Evolutionary conservation across 2,888 invertebrate species (phyloP), one percentile per base, ranked within the genome.

Genomic region (Machimus atricapillus): DNA sequence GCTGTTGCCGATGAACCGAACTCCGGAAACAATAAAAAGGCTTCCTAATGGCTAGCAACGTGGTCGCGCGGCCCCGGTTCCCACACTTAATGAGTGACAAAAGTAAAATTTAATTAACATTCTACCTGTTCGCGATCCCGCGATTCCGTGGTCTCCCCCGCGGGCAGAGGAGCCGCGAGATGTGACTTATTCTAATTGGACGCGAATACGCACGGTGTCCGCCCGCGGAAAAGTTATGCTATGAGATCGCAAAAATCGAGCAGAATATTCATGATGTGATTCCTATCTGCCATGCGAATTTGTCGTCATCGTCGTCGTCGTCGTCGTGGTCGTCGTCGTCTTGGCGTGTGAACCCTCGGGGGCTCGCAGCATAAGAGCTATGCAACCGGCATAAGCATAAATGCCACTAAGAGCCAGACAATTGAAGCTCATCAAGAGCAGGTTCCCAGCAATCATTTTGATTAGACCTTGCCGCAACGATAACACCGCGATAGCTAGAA

Each of bases 51-150:
- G 40, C 46, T 23, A 78, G 37, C 78, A 78, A 78, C 78, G 19
- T 27, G 46, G 23, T 19, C 43, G 23, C 4, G 14, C n/a, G 43
- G 37, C 43, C 23, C n/a, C 78, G 78, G 19, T 78, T 78, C 78
- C 78, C 78, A 78, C 78, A 78, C 23, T 78, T 78, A 78, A 78
- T 78, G 78, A 78, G 78, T 78, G 78, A 78, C 78, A 40, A 78
- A 78, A 78, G 46, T 78, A 43, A 78, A 46, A 78, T 43, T 78
- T 78, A 78, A 78, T 78, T 78, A 78, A 19, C 78, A 78, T 85
- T 85, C 56, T 85, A 66, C 73, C 52, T 23, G 79, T 66, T 66
- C 43, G 66, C n/a, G 43, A 19, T 37, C 6, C 6, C 37, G 16
- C 27, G 19, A 14, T 40, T 14, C 46, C 43, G 31, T 3, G 0